Evolutionary conservation across 35 echinoderm and acorn worm genomes (phyloP).

Genomic region (Stichopus chloronotus): DNA sequence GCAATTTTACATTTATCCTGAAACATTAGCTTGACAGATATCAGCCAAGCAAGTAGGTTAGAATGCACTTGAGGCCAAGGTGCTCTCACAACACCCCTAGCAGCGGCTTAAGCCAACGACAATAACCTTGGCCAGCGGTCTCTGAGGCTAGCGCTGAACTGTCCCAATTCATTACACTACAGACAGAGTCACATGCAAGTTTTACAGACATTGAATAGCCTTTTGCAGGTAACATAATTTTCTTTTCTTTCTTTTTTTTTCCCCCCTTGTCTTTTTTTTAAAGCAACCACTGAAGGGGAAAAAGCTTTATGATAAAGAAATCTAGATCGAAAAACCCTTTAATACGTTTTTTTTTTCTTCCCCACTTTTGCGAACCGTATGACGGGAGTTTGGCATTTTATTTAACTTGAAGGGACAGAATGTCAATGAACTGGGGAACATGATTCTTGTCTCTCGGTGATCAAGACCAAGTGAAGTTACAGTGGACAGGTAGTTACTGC

Average conservation of each 20-base stretch:
- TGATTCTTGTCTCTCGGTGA: neutral
- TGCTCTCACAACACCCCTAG: neutral
- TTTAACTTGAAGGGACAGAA: neutral
- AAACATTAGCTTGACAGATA: constrained; percentile 14
- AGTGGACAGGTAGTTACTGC: too few species aligned
- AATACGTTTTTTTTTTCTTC: neutral
- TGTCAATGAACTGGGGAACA: neutral
- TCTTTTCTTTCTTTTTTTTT: neutral
- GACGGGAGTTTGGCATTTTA: neutral
- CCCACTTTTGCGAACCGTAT: neutral
- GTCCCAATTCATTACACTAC: constrained; percentile 37
- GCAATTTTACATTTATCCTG: neutral
- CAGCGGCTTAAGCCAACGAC: neutral
- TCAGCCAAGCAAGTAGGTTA: neutral
- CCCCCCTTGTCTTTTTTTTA: neutral
- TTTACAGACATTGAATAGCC: neutral
- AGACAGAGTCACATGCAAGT: constrained; percentile 20
- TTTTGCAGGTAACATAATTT: neutral
- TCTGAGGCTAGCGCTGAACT: neutral
- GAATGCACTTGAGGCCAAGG: neutral
- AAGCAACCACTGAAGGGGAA: neutral
- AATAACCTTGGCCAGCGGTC: constrained; percentile 11
- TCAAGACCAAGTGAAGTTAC: too few species aligned
- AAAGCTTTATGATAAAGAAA: neutral
- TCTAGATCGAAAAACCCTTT: neutral